Evolutionary conservation across 2,797 vertebrate genomes (phyloP).

Genomic region (Furcifer pardalis): DNA sequence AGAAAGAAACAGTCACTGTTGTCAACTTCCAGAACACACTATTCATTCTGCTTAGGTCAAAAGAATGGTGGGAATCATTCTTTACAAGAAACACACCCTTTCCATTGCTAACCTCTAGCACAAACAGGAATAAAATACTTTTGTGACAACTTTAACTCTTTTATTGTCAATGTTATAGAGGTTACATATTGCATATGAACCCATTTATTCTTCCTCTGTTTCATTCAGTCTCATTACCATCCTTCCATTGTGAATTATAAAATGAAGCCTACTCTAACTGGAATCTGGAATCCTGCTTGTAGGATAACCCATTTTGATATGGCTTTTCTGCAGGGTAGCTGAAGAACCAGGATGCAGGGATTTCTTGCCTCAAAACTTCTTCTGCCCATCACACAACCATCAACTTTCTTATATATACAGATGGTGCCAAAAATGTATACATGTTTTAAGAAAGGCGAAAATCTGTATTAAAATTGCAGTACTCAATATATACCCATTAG

Average conservation of each 20-base stretch:
- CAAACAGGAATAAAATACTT: slow-evolving; percentile 22
- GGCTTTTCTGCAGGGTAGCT: too few species aligned
- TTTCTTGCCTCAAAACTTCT: too few species aligned
- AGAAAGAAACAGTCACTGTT: slow-evolving; percentile 39
- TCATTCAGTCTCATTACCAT: background rate
- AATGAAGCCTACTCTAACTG: background rate
- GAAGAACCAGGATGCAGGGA: too few species aligned
- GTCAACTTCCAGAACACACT: slow-evolving; percentile 43
- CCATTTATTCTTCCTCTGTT: background rate
- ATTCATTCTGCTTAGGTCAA: slow-evolving; percentile 7
- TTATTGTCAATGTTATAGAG: background rate
- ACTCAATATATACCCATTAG: too few species aligned
- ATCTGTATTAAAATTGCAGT: too few species aligned
- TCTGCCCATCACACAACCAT: too few species aligned
- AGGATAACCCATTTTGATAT: background rate
- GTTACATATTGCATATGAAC: background rate
- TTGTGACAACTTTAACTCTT: accelerated
- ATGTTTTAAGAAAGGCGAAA: too few species aligned
- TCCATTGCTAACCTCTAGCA: slow-evolving; percentile 23
- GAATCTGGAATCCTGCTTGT: background rate
- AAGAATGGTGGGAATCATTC: slow-evolving; percentile 31
- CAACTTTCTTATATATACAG: too few species aligned
- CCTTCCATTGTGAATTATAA: background rate
- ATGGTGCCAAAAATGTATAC: too few species aligned
- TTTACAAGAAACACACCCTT: slow-evolving; percentile 22